Base-by-base conservation (phyloP, 64 coral and sea anemone species). In the Montipora capricornis region DNA sequence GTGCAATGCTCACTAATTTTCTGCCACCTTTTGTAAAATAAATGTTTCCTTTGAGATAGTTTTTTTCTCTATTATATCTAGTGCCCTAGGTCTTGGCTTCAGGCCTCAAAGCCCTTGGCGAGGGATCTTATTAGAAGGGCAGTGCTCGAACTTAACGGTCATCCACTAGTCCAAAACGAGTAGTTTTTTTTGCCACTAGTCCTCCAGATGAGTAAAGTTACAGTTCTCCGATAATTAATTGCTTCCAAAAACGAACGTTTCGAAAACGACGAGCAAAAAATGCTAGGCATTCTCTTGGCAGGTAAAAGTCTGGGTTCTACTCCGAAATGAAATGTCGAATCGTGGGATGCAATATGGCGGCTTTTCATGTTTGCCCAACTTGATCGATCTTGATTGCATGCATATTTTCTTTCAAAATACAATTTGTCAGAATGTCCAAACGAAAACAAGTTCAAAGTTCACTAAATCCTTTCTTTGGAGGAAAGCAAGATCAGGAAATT, bases 381-480 rank as follows among this genome's bases (percentile, higher is more conserved):
- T 37, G 29, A 37, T 37, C 1, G 29, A 37, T 37, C 29, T 37
- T 37, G 29, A 37, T 37, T 37, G 15, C 11, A 57, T 88, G 10
- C 75, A 44, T 88, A 37, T 88, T 75, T 88, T 75, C 86, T 88
- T 88, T 47, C 68, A 75, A 75, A 75, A 88, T 51, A 75, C 47
- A 75, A 88, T 10, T 75, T 75, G 12, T 88, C 8, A 16, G 74
- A 74, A 88, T 88, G 86, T 88, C 86, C 68, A 88, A 75, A 88
- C 46, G 86, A 75, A 83, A 88, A 88, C 68, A 88, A 88, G 86
- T 88, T 49, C 68, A 88, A 88, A 17, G 69, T 14, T 88, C 86
- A 88, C 86, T 83, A 17, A 75, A 19, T 88, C 76, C 86, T 88
- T 88, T 75, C 86, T 88, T 88, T 20, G 69, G 68, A 88, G 86